Evolutionary conservation across 2,888 invertebrate genomes (phyloP).

Genomic region (Pristionchus mayeri): DNA sequence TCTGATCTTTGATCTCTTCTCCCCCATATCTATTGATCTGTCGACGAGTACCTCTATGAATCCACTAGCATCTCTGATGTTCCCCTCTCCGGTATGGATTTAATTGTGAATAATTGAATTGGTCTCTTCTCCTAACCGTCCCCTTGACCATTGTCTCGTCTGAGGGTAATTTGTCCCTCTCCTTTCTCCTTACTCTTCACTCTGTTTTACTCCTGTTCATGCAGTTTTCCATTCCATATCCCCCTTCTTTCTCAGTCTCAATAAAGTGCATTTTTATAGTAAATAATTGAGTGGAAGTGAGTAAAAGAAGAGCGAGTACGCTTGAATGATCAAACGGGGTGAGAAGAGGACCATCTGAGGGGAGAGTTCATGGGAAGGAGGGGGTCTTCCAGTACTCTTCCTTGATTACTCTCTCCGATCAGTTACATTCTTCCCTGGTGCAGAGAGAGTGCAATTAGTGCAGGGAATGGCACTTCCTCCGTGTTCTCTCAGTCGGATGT

Average conservation of each 20-base stretch:
- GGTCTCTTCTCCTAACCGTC: constrained; percentile 18
- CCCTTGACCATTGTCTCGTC: constrained; percentile 15
- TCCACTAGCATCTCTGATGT: neutral
- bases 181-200: neutral
- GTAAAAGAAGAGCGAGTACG: constrained; percentile 1
- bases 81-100: constrained; percentile 12
- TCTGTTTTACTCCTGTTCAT: constrained; percentile 27
- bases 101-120: constrained; percentile 37
- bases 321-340: constrained; percentile 31
- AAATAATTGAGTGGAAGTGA: constrained; percentile 40
- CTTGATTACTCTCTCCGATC: neutral
- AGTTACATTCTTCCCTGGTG: neutral
- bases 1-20: constrained; percentile 1
- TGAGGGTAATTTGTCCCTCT: constrained; percentile 9
- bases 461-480: neutral
- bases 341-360: constrained; percentile 15
- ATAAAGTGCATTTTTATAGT: constrained; percentile 40
- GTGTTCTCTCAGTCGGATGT: constrained; percentile 15
- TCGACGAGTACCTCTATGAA: neutral
- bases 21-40: neutral
- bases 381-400: neutral
- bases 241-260: neutral
- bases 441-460: neutral
- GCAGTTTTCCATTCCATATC: constrained; percentile 26
- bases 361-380: neutral